These are phyloP conservation scores for Raja brachyura DNA, from an alignment of 2,113 vertebrate genomes.

Conservation along the genomic window DNA sequence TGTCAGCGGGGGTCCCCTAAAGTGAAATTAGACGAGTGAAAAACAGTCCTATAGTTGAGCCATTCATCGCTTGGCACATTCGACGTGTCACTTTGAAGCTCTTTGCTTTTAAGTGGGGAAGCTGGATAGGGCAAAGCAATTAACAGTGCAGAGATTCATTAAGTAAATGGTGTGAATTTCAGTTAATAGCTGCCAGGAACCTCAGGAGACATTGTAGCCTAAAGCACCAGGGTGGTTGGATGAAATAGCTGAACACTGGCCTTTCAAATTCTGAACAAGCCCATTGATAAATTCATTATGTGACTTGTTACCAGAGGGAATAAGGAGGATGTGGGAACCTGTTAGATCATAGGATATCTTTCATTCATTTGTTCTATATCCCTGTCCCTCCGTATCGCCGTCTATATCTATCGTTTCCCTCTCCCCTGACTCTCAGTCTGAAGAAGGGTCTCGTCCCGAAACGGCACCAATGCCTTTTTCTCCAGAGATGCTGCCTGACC, in stretches of 20 bases:
- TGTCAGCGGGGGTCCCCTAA: neutral
- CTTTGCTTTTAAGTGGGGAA: neutral
- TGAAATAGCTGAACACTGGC: neutral
- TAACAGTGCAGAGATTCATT: neutral
- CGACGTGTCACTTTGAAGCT: neutral
- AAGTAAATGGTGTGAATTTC: neutral
- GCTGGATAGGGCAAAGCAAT: neutral
- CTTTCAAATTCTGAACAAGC: neutral
- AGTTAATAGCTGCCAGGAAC: neutral
- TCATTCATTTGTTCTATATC: no score
- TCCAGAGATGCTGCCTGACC: no score
- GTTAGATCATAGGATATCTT: neutral
- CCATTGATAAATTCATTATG: neutral
- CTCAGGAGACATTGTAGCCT: neutral
- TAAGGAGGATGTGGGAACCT: neutral
- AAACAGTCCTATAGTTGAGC: neutral
- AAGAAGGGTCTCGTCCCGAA: no score
- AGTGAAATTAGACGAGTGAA: neutral
- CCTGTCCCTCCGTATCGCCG: no score
- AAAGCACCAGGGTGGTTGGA: neutral
- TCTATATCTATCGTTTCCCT: no score
- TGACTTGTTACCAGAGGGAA: neutral
- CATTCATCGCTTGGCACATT: neutral
- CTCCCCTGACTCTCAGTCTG: no score
- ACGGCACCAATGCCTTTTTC: no score